phyloP scores from a whole-genome alignment of 2,888 invertebrate species.

The Leucophenga maculata region DNA sequence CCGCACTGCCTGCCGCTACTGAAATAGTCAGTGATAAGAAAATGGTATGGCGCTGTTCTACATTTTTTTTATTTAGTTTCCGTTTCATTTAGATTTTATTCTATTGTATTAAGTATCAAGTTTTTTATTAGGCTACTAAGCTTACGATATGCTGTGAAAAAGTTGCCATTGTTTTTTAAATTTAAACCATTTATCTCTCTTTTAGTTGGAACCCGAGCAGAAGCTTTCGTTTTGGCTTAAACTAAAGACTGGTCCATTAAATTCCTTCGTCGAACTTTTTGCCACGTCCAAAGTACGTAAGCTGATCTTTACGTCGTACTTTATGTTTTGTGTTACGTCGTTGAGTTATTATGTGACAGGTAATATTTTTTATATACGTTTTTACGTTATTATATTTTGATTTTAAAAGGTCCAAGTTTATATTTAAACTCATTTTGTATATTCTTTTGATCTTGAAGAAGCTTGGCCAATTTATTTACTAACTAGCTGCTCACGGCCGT shows the following conservation, averaged over 20 bases:
- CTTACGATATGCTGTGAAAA: no score
- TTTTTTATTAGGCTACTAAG: neutral
- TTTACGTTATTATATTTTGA: no score
- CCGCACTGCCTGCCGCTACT: conserved; percentile 38
- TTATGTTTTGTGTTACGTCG: conserved; percentile 71
- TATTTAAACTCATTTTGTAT: no score
- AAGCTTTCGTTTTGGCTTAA: conserved; percentile 52
- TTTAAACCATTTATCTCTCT: neutral
- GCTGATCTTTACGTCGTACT: conserved; percentile 70
- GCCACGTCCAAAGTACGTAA: conserved; percentile 65
- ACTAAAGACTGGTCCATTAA: conserved; percentile 66
- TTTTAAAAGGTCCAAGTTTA: no score
- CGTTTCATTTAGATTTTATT: neutral
- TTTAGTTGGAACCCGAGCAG: conserved; percentile 48
- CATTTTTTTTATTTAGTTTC: conserved; percentile 6
- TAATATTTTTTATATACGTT: conserved; percentile 35
- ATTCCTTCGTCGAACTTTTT: conserved; percentile 67
- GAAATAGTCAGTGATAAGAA: conserved; percentile 56
- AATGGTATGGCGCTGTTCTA: conserved; percentile 44
- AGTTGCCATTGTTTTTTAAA: no score
- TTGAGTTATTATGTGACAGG: conserved; percentile 71
- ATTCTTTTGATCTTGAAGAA: no score
- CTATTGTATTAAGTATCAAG: neutral
- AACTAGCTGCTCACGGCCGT: no score
- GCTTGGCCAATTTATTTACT: no score